phyloP scores from a whole-genome alignment of 1,140 invertebrate genomes.

The Leucophenga varia region DNA sequence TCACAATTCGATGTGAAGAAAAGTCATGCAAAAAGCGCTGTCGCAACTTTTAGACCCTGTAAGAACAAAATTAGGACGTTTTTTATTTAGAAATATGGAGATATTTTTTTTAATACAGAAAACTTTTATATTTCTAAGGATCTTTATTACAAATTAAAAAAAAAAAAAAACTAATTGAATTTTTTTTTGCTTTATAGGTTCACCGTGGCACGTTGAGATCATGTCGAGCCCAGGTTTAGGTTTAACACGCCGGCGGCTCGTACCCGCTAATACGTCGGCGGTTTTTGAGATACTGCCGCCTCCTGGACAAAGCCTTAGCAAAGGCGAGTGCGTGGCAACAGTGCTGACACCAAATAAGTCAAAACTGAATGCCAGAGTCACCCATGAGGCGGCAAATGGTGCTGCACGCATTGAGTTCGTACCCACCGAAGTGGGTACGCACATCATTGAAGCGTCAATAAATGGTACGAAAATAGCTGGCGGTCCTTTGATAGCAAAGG shows the following conservation, averaged over 20 bases:
- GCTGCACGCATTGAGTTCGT: slow-evolving; percentile 87
- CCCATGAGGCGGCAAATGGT: slow-evolving; percentile 68
- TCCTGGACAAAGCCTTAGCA: slow-evolving; percentile 56
- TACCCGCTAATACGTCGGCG: slow-evolving; percentile 81
- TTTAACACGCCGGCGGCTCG: slow-evolving; percentile 81
- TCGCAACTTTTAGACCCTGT: too few species aligned
- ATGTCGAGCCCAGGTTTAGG: slow-evolving; percentile 75
- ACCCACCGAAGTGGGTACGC: slow-evolving; percentile 87
- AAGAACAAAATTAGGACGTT: too few species aligned
- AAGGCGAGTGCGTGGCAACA: slow-evolving; percentile 58
- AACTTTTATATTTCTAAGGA: slow-evolving; percentile 6
- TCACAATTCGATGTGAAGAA: too few species aligned
- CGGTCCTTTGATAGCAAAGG: slow-evolving; percentile 86
- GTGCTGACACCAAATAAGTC: slow-evolving; percentile 60
- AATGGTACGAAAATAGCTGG: slow-evolving; percentile 83
- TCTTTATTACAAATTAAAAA: too few species aligned
- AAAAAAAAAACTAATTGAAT: too few species aligned
- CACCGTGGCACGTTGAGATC: slow-evolving; percentile 86
- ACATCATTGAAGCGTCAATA: slow-evolving; percentile 83
- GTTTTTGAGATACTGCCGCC: slow-evolving; percentile 76
- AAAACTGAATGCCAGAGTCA: slow-evolving; percentile 67
- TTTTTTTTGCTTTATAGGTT: slow-evolving; percentile 63
- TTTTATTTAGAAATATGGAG: too few species aligned
- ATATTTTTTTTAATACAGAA: too few species aligned
- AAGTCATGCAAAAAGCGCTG: too few species aligned